Evolutionary conservation across 2,797 vertebrate genomes (phyloP), one percentile per base, ranked within the genome.

Genomic region (Holocentrus rufus): DNA sequence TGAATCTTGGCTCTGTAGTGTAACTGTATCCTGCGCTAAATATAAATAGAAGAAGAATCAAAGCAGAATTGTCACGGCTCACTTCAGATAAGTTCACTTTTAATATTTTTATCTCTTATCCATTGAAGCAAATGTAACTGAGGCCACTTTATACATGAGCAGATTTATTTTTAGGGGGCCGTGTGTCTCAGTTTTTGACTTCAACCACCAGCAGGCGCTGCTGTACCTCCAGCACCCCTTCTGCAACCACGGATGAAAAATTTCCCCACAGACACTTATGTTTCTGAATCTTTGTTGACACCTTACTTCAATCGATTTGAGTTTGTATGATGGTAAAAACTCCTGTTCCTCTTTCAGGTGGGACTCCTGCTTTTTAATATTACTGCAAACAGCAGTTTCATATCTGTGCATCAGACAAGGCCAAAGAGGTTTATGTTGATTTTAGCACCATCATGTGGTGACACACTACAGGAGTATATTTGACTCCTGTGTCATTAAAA

Each of bases 361-460:
- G 9, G 59, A 42, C 31, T 22, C 39, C 14, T 53, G n/a, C 15
- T 11, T 54, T 52, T 27, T 2, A 25, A 10, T 11, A 1, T 0
- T 1, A n/a, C 47, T 20, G 47, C 47, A 61, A 65, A 14, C 20
- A 63, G 23, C 7, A 3, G 23, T 18, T 1, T 34, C 11, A 39
- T 23, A n/a, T 56, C 20, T n/a, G n/a, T 23, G 7, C 27, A n/a
- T 56, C 15, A 68, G 7, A 42, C 49, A 10, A 36, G 1, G 7
- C 44, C 5, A 31, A 34, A 27, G 13, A 17, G 39, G 13, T 47
- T 20, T 10, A 9, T 27, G 34, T 1, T 7, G 31, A 39, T 30
- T 72, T 20, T 23, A 72, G 83, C 81, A 59, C 80, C 84, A 85
- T 53, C 82, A 2, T 79, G 81, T 85, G 87, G 85, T 68, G 4